Evolutionary conservation across 2,113 vertebrate genomes (phyloP).

Genomic region (Oryzias curvinotus): DNA sequence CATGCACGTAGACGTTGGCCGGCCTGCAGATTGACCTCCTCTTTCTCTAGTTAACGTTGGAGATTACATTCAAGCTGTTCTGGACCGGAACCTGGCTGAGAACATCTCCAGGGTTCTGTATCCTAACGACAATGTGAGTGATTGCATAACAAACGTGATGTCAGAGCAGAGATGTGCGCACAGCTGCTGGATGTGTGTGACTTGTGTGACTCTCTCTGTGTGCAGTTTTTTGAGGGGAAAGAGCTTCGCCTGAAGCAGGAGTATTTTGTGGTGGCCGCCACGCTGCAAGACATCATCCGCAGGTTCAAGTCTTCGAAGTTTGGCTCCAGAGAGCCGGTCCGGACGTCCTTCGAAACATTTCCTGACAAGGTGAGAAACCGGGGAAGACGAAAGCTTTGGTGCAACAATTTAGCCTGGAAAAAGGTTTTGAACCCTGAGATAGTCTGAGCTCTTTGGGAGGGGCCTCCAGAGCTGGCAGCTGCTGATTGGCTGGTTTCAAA

Average conservation of each 20-base stretch:
- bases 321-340: slow-evolving; percentile 29
- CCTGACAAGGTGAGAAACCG: slow-evolving; percentile 83
- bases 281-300: slow-evolving; percentile 94
- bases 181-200: too few relatives aligned
- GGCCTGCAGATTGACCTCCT: too few relatives aligned
- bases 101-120: slow-evolving; percentile 93
- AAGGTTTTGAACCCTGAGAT: too few relatives aligned
- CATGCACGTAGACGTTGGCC: not conserved
- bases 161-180: too few relatives aligned
- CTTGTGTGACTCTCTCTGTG: not conserved
- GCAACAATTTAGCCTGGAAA: too few relatives aligned
- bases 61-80: slow-evolving; percentile 92
- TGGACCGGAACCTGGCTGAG: slow-evolving; percentile 90
- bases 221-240: slow-evolving; percentile 95
- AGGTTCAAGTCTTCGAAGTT: slow-evolving; percentile 92
- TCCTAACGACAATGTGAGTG: slow-evolving; percentile 89
- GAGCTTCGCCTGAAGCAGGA: slow-evolving; percentile 97
- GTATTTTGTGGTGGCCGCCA: slow-evolving; percentile 94
- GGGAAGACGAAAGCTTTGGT: too few relatives aligned
- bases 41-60: slow-evolving; percentile 87
- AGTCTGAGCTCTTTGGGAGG: too few relatives aligned
- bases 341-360: slow-evolving; percentile 82
- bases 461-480: not conserved
- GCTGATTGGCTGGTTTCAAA: too few relatives aligned
- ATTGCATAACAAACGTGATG: too few relatives aligned